phyloP scores from a whole-genome alignment of 2,888 invertebrate genomes.

The Thecocarcelia acutangulata region DNA sequence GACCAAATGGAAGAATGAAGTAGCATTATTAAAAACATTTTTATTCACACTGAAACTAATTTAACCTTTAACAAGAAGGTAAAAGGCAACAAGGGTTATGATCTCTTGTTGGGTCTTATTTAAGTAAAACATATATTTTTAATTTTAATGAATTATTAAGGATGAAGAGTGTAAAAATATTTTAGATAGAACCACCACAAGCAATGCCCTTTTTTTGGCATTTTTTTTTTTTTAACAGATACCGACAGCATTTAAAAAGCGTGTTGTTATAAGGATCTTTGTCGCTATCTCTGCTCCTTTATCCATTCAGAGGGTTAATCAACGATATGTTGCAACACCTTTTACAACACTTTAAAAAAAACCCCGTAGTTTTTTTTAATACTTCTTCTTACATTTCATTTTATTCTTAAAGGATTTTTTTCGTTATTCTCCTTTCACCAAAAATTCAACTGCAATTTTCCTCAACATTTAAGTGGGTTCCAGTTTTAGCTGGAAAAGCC shows the following conservation, averaged over 20 bases:
- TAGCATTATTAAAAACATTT: not conserved
- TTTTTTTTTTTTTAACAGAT: no score
- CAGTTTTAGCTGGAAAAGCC: constrained; percentile 50
- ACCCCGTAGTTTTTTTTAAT: constrained; percentile 21
- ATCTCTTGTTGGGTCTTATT: no score
- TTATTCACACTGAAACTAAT: not conserved
- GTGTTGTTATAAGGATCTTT: not conserved
- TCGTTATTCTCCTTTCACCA: not conserved
- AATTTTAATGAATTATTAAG: no score
- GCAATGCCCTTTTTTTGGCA: no score
- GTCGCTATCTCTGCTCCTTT: no score
- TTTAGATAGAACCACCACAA: no score
- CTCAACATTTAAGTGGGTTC: constrained; percentile 61
- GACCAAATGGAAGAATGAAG: constrained; percentile 6
- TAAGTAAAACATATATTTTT: not conserved
- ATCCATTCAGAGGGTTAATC: constrained; percentile 39
- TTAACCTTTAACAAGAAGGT: constrained; percentile 16
- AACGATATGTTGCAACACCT: constrained; percentile 54
- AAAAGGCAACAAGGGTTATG: not conserved
- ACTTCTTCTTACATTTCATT: not conserved
- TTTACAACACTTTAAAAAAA: constrained; percentile 35
- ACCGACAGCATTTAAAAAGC: no score
- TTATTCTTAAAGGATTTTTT: not conserved
- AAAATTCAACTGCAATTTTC: constrained; percentile 65
- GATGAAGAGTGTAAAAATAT: no score